Conservation (phyloP, 37 sponge, comb jelly and placozoan genomes). For the Lycopodina hypogea region DNA sequence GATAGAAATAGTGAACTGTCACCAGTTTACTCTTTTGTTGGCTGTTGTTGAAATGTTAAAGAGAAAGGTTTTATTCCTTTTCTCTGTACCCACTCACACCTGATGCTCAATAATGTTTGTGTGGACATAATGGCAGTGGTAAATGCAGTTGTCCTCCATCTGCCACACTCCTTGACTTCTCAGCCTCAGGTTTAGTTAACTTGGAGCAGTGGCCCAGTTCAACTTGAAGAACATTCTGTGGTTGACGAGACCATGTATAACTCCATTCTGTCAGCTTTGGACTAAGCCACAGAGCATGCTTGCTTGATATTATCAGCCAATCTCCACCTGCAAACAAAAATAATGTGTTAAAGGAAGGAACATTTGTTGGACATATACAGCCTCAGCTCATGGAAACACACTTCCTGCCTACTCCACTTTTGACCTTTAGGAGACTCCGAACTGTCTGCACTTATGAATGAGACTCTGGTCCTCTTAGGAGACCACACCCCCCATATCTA, state of each 20-base stretch:
- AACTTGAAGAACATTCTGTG: background rate
- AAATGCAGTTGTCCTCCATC: background rate
- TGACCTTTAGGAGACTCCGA: background rate
- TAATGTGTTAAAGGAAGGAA: background rate
- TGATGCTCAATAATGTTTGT: no score
- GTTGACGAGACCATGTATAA: background rate
- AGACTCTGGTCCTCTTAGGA: background rate
- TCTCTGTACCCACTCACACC: no score
- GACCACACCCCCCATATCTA: slow-evolving; percentile 7
- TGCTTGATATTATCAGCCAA: background rate
- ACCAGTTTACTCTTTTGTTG: no score
- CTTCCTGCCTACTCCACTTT: background rate
- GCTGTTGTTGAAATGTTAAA: no score
- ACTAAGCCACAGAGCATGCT: background rate
- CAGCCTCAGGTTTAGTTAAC: slow-evolving; percentile 5
- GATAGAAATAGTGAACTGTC: no score
- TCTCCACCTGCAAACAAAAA: slow-evolving; percentile 4
- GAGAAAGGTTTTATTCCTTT: no score
- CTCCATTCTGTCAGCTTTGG: background rate
- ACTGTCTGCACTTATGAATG: slow-evolving; percentile 13
- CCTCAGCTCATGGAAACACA: background rate
- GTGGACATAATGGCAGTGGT: background rate
- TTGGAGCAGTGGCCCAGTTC: background rate
- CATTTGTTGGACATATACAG: background rate
- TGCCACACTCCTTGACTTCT: background rate